phyloP scores from a whole-genome alignment of 1,140 invertebrate genomes.

The Alviniconcha marisindica region DNA sequence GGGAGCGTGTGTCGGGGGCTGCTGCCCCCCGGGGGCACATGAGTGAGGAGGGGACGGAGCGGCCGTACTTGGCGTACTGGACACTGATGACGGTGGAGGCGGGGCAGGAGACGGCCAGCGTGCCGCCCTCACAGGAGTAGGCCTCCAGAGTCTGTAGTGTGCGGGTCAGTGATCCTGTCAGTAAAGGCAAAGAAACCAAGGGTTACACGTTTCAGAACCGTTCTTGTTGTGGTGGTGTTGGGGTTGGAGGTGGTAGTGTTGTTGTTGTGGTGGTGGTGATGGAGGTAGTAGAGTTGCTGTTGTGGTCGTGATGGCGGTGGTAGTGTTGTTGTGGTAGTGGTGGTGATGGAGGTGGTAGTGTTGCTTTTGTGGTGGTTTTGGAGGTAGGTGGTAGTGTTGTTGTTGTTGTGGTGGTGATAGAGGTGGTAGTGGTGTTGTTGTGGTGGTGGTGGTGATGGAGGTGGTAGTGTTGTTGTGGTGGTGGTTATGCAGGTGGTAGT shows the following conservation, averaged over 20 bases:
- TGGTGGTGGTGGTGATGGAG: too few relatives aligned
- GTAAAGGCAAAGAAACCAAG: neutral
- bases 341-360: neutral
- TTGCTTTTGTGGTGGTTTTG: too few relatives aligned
- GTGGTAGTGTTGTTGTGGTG: too few relatives aligned
- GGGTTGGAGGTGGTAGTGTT: neutral
- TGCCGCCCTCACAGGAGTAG: constrained; percentile 90
- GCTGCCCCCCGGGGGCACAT: constrained; percentile 52
- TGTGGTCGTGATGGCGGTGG: too few relatives aligned
- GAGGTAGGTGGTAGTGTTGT: too few relatives aligned
- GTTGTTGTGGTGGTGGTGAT: neutral
- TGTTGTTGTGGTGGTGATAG: too few relatives aligned
- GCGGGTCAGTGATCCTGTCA: constrained; percentile 88
- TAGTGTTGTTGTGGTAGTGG: too few relatives aligned
- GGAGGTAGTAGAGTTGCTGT: neutral
- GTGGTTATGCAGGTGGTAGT: too few relatives aligned
- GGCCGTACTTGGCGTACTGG: constrained; percentile 84
- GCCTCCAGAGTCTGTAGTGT: constrained; percentile 92
- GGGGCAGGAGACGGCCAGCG: constrained; percentile 89
- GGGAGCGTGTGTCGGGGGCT: neutral
- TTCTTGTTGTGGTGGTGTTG: too few relatives aligned
- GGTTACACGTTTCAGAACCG: neutral
- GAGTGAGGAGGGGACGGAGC: constrained; percentile 65
- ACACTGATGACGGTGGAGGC: constrained; percentile 91
- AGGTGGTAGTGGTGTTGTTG: too few relatives aligned